Conservation (phyloP, 2,113 vertebrate genomes). For the Tachycineta bicolor region DNA sequence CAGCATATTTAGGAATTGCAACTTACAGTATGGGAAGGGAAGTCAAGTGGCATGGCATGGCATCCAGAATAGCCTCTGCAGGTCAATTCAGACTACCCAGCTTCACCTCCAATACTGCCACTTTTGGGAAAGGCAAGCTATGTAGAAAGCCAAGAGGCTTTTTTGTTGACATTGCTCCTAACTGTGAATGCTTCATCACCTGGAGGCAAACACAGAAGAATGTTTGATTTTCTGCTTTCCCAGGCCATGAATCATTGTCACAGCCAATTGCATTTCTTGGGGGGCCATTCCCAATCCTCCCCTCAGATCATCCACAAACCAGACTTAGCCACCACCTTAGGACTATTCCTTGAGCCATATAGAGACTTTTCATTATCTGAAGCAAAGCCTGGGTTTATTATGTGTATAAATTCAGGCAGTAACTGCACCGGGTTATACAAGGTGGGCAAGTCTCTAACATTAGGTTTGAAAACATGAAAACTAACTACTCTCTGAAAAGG, state of each 20-base stretch:
- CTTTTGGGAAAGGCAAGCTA: not conserved
- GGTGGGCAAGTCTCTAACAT: not conserved
- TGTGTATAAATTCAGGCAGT: not conserved
- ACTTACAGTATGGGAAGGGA: not conserved
- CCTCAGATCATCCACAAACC: not conserved
- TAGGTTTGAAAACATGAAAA: not conserved
- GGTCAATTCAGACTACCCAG: not conserved
- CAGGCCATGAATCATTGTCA: not conserved
- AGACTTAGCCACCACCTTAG: not conserved
- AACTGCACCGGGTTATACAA: not conserved
- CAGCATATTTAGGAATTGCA: not conserved
- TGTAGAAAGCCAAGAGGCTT: not conserved
- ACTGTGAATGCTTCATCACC: not conserved
- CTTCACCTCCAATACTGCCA: not conserved
- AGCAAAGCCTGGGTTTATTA: not conserved
- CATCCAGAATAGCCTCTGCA: not conserved
- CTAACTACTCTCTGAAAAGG: not conserved
- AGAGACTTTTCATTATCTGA: not conserved
- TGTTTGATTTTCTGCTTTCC: not conserved
- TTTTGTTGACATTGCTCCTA: not conserved
- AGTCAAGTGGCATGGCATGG: not conserved
- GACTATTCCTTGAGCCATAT: fast-evolving
- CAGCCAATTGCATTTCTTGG: not conserved
- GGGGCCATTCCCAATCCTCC: not conserved
- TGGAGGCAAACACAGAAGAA: not conserved